Conservation (phyloP, 2,888 invertebrate genomes). For the Chloroclysta siterata region DNA sequence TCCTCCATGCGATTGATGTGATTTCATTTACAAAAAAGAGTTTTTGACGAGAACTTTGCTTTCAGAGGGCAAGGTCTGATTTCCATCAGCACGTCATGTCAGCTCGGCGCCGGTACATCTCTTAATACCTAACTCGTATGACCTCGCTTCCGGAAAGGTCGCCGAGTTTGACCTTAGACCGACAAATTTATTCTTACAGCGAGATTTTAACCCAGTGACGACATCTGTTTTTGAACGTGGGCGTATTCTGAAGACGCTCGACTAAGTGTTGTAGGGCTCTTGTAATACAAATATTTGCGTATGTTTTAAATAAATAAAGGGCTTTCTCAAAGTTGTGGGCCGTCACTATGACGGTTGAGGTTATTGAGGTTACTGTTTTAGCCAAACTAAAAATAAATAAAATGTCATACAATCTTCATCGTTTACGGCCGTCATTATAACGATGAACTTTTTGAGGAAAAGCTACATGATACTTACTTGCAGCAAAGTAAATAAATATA, state of each 20-base stretch:
- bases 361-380: no score
- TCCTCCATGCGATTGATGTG: neutral
- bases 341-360: neutral
- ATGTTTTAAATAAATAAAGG: neutral
- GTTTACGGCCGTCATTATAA: no score
- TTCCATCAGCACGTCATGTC: slow-evolving; percentile 12
- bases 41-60: slow-evolving; percentile 17
- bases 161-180: slow-evolving; percentile 61
- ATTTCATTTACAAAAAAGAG: slow-evolving; percentile 3
- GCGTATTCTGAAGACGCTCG: slow-evolving; percentile 49
- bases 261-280: slow-evolving; percentile 33
- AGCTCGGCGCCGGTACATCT: slow-evolving; percentile 35
- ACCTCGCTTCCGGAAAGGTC: slow-evolving; percentile 78
- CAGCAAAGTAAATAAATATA: no score
- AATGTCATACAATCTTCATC: no score
- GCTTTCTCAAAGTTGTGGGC: neutral
- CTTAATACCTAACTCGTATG: slow-evolving; percentile 46
- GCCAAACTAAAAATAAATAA: no score
- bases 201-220: slow-evolving; percentile 52
- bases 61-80: slow-evolving; percentile 23
- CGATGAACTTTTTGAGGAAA: no score
- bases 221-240: slow-evolving; percentile 54
- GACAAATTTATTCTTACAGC: slow-evolving; percentile 57
- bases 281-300: slow-evolving; percentile 5
- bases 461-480: no score